Evolutionary conservation across 1,140 invertebrate species (phyloP), one percentile per base, ranked within the genome.

Genomic region (Phenacoccus solenopsis): DNA sequence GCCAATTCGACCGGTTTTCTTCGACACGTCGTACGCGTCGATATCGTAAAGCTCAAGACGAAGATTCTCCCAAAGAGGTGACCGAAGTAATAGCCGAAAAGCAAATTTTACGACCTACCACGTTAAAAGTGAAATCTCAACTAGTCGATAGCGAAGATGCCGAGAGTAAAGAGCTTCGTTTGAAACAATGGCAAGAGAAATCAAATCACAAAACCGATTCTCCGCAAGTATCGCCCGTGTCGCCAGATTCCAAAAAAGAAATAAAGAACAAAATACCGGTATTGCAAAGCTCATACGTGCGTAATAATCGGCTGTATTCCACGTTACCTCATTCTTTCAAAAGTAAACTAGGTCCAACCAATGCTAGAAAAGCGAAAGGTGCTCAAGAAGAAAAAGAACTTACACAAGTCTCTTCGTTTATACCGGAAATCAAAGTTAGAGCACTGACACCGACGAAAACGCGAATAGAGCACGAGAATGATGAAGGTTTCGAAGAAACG

Each of bases 401-500:
- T 16, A 64, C 59, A 1, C 59, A 24, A 24, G 25, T 25, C 3
- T 12, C 67, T n/a, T 21, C 28, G 25, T 81, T 80, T 56, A 79
- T 80, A 20, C 78, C 81, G 0, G 80, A 82, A 30, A 79, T 82
- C 13, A 77, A 73, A 70, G 76, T 81, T 0, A 75, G 80, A 9
- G 73, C 77, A 1, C 72, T 76, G 24, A 74, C 78, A 2, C 72
- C 78, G 0, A 75, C 78, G 35, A 84, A 81, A 13, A 56, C 35
- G 67, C 73, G 73, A 68, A 70, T 64, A 16, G 86, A 89, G 70
- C 84, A 86, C 72, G 86, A 90, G 72, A 88, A 90, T 73, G 91
- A 94, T 76, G 91, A 94, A 81, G 91, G 91, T 9, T 94, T 94
- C 75, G 91, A 94, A 77, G 91, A 93, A 79, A 91, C 90, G 0